phyloP scores from a whole-genome alignment of 2,113 vertebrate species.

The Rhinoderma darwinii region DNA sequence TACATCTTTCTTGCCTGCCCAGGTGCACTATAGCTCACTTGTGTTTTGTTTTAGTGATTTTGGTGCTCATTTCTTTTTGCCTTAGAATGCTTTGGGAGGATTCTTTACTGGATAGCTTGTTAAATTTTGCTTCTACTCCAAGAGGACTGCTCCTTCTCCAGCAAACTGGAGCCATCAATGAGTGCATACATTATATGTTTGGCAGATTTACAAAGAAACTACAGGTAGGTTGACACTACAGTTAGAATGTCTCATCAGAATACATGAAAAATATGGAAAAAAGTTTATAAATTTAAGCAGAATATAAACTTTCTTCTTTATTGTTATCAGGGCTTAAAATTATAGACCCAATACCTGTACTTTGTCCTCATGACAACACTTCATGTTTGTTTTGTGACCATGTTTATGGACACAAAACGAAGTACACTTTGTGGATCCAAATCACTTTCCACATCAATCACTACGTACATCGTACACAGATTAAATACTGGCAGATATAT shows the following conservation, averaged over 20 bases:
- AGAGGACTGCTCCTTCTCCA: constrained; percentile 91
- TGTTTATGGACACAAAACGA: no score
- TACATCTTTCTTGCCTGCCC: neutral
- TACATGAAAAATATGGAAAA: no score
- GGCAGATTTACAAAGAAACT: constrained; percentile 84
- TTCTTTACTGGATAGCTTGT: constrained; percentile 87
- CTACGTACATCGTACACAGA: no score
- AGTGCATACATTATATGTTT: constrained; percentile 90
- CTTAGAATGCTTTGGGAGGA: constrained; percentile 87
- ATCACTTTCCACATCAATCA: no score
- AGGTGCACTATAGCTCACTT: neutral
- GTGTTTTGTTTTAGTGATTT: constrained; percentile 27
- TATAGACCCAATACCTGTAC: no score
- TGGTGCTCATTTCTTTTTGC: neutral
- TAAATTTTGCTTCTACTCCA: constrained; percentile 90
- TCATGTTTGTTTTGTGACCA: no score
- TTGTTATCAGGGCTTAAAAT: no score
- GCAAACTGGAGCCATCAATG: constrained; percentile 83
- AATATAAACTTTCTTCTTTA: no score
- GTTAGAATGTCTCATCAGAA: neutral
- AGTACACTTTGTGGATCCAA: no score
- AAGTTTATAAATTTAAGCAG: no score
- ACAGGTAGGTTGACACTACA: constrained; percentile 76
- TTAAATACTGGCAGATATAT: no score
- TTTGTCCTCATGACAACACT: no score